Base-by-base conservation (phyloP, 2,113 vertebrate genomes). In the Barnardius zonarius region DNA sequence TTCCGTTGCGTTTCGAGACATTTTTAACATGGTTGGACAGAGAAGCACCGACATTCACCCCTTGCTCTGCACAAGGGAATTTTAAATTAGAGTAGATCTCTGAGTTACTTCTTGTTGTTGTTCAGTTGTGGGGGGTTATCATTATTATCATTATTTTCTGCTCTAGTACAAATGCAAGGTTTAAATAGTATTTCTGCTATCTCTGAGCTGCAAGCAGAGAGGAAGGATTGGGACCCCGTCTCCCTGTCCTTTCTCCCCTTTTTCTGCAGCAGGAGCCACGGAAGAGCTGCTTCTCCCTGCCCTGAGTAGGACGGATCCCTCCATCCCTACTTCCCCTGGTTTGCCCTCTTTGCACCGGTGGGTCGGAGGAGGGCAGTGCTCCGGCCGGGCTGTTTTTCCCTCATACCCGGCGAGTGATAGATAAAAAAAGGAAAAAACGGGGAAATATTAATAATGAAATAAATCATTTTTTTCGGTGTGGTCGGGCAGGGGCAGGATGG, bases 221-320 rank as follows among this genome's bases (percentile, higher is more conserved):
- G 0, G 3, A 11, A 59, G 51, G 33, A 39, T n/a, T 4, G 5
- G 31, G 28, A 22, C 1, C 1, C 0, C 11, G 3, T 5, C 11
- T 41, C 2, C 5, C 10, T 55, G n/a, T 25, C 14, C 25, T 69
- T 49, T 35, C 20, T n/a, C 3, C 25, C 7, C 8, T 1, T 17
- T 18, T 51, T 59, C 13, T 18, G 76, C 12, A 6, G 18, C 10
- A 1, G 33, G 33, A 54, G 11, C 6, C 6, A 4, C 7, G 17
- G 48, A 64, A 44, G 35, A 78, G 28, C 57, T 17, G 1, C 22
- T 59, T 59, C 57, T 35, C 22, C 33, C 22, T 35, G 4, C 33
- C 22, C 13, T 59, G 33, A 59, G 33, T 46, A 12, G 41, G 16
- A 39, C 9, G 1, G n/a, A 5, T 11, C 46, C 19, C 76, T 35